Percentiles rank a stretch among this genome's conserved stretches.
Conservation (phyloP, 1,140 invertebrate genomes). For the Plutomurus gul region DNA sequence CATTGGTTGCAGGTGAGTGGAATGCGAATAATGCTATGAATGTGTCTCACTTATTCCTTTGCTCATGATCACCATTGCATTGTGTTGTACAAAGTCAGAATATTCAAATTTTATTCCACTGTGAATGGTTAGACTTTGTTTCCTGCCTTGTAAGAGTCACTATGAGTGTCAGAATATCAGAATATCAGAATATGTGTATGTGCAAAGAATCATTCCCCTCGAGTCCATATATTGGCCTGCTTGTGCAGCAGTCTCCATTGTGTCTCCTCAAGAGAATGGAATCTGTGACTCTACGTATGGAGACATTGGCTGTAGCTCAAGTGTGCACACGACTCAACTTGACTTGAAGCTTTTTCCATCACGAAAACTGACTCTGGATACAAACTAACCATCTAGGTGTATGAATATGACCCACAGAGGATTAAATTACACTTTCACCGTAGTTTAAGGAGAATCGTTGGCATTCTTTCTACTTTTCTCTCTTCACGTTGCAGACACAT, state of each 20-base stretch:
- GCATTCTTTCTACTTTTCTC: neutral
- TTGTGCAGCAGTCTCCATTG: too few relatives aligned
- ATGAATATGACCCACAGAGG: neutral
- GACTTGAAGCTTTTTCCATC: neutral
- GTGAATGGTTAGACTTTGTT: too few relatives aligned
- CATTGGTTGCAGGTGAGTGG: conserved; percentile 52
- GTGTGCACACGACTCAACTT: neutral
- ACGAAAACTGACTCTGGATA: neutral
- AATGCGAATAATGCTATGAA: conserved; percentile 7
- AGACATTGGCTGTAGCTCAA: neutral
- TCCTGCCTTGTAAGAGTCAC: too few relatives aligned
- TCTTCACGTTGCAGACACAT: neutral
- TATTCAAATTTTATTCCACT: too few relatives aligned
- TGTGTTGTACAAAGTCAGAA: too few relatives aligned
- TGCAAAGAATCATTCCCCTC: too few relatives aligned
- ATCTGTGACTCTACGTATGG: too few relatives aligned
- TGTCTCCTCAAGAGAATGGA: too few relatives aligned
- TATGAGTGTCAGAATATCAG: too few relatives aligned
- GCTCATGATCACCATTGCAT: too few relatives aligned
- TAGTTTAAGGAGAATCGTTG: neutral
- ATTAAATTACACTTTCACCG: conserved; percentile 3
- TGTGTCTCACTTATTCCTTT: conserved; percentile 4
- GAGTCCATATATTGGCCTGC: too few relatives aligned
- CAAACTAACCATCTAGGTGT: neutral
- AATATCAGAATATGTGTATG: too few relatives aligned